A percentile compares a stretch with the other conserved stretches of the same genome.
Conservation (phyloP, 2,888 invertebrate genomes). For the Protophormia terraenovae region DNA sequence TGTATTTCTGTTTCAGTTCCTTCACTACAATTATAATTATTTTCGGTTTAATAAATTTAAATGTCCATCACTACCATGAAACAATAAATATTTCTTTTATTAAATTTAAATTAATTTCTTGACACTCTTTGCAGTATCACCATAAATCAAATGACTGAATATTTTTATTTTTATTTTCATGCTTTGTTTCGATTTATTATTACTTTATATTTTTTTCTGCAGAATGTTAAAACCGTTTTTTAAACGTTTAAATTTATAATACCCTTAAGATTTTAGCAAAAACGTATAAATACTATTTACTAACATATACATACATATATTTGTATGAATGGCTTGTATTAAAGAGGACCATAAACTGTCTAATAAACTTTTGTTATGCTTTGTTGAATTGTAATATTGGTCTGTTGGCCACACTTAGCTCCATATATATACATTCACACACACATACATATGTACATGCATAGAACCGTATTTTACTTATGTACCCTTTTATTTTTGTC, state of each 20-base stretch:
- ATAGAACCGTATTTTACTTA: conserved; percentile 2
- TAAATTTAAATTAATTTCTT: conserved; percentile 55
- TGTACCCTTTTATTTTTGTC: conserved; percentile 26
- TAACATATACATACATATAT: background rate
- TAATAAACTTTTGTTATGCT: conserved; percentile 48
- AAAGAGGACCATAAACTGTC: conserved; percentile 43
- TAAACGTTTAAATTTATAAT: conserved; percentile 34
- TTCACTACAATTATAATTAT: background rate
- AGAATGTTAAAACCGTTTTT: too few relatives aligned
- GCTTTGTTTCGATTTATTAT: conserved; percentile 4
- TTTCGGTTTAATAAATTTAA: background rate
- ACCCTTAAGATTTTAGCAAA: conserved; percentile 8
- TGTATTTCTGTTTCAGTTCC: background rate
- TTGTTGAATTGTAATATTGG: conserved; percentile 14
- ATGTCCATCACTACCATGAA: background rate
- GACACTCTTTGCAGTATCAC: conserved; percentile 37
- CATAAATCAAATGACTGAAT: conserved; percentile 45
- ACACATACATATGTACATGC: background rate
- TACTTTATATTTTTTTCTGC: too few relatives aligned
- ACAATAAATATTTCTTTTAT: conserved; percentile 26
- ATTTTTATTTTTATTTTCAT: background rate
- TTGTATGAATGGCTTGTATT: background rate
- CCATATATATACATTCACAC: background rate
- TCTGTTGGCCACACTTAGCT: background rate
- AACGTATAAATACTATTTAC: background rate